Base-by-base conservation (phyloP, 2,797 vertebrate species). In the Bradypodion pumilum region DNA sequence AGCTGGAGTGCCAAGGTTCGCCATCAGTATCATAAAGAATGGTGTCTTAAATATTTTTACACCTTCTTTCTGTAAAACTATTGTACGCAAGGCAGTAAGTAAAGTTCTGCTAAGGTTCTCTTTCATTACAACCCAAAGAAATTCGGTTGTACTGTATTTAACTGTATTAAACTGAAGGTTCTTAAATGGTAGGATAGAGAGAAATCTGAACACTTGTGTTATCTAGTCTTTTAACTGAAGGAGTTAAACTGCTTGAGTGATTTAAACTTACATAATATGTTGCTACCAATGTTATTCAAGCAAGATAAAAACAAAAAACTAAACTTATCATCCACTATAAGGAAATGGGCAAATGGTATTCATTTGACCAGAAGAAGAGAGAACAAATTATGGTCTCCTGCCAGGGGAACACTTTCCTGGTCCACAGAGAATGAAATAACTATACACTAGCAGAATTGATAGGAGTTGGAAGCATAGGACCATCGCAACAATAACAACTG, bases 341-440 rank as follows among this genome's bases (percentile, higher is more conserved):
- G 37, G 84, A 85, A 92, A 84, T 4, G 13, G 88, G 13, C 27
- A 49, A 46, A 42, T 29, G 3, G 10, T 49, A n/a, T 27, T 29
- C 1, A 29, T 46, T 46, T 73, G 5, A 49, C 44, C 13, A 16
- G 12, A 13, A 46, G 25, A 12, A 44, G 42, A 73, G 2, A 19
- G 40, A 46, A n/a, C 82, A 81, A 40, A 79, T 32, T n/a, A 77
- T 87, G 84, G 74, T 84, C n/a, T 73, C 29, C 27, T 46, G 27
- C 46, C 9, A 46, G 70, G 13, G n/a, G 46, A 27, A 19, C 44
- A 74, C 52, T 29, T n/a, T 44, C 16, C n/a, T 40, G 2, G 5
- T 49, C 23, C n/a, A 16, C 2, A 49, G 72, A 29, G 27, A 15
- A 74, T 32, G 6, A n/a, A 74, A 74, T 15, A 6, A 74, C n/a